Conservation (phyloP, 2,888 invertebrate genomes). For the Drosophila histrio region DNA sequence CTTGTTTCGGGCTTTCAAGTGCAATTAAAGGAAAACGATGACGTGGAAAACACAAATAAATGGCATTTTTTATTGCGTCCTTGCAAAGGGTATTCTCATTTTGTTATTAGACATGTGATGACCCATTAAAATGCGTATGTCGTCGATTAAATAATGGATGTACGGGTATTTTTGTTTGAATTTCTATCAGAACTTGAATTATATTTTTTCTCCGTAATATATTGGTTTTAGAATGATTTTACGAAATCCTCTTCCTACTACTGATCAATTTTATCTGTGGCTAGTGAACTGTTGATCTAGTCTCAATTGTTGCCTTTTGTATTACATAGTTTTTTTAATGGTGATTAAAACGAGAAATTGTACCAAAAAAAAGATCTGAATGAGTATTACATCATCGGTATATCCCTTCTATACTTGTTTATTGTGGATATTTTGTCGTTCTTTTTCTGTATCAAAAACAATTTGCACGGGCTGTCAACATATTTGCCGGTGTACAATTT, state of each 20-base stretch:
- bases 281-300: no score
- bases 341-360: no score
- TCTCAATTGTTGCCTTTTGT: no score
- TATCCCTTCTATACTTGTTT: not conserved
- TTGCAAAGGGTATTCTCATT: not conserved
- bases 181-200: no score
- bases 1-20: constrained; percentile 48
- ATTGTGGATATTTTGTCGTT: not conserved
- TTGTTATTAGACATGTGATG: not conserved
- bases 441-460: constrained; percentile 27
- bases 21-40: constrained; percentile 52
- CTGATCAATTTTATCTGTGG: no score
- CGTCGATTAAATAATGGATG: not conserved
- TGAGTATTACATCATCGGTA: not conserved
- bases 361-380: not conserved
- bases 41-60: constrained; percentile 4
- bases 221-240: no score
- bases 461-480: constrained; percentile 46
- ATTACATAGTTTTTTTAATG: no score
- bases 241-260: no score
- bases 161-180: not conserved
- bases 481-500: constrained; percentile 36
- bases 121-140: not conserved
- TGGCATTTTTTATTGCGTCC: constrained; percentile 35
- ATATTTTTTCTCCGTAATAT: no score